phyloP scores from a whole-genome alignment of 2,888 invertebrate genomes.

The Eupithecia subfuscata region DNA sequence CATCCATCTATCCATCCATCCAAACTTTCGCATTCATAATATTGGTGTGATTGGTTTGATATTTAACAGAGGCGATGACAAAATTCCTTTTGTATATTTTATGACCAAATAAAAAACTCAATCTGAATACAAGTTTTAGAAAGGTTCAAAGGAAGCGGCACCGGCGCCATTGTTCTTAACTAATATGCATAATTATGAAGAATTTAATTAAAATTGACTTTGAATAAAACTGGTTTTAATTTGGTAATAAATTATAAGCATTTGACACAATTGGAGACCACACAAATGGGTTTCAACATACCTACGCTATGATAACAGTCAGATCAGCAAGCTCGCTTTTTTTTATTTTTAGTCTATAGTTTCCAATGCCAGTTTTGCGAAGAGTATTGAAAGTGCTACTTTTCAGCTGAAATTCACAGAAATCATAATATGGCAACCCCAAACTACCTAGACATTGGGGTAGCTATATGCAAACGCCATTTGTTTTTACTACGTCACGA shows the following conservation, averaged over 20 bases:
- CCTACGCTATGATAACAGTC: not conserved
- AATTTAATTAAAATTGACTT: constrained; percentile 40
- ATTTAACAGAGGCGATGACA: not conserved
- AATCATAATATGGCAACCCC: not conserved
- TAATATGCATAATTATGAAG: constrained; percentile 43
- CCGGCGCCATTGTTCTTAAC: constrained; percentile 44
- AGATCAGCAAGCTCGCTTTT: not conserved
- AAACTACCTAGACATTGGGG: not conserved
- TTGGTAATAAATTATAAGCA: constrained; percentile 37
- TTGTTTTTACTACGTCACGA: not conserved
- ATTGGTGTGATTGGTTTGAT: too few species aligned
- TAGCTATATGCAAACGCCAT: too few species aligned
- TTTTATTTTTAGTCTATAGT: not conserved
- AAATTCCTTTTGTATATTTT: not conserved
- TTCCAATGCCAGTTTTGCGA: not conserved
- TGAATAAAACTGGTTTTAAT: constrained; percentile 39
- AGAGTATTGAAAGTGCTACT: not conserved
- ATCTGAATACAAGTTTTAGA: constrained; percentile 26
- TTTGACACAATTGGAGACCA: constrained; percentile 48
- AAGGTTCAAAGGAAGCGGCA: constrained; percentile 37
- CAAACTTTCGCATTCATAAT: too few species aligned
- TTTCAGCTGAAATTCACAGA: not conserved
- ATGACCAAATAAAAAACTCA: not conserved
- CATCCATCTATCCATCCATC: too few species aligned
- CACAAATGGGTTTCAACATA: constrained; percentile 48